A percentile compares a stretch with the other conserved stretches of the same genome.
Evolutionary conservation across 1,140 invertebrate genomes (phyloP).

Genomic region (Bombus soroeensis): DNA sequence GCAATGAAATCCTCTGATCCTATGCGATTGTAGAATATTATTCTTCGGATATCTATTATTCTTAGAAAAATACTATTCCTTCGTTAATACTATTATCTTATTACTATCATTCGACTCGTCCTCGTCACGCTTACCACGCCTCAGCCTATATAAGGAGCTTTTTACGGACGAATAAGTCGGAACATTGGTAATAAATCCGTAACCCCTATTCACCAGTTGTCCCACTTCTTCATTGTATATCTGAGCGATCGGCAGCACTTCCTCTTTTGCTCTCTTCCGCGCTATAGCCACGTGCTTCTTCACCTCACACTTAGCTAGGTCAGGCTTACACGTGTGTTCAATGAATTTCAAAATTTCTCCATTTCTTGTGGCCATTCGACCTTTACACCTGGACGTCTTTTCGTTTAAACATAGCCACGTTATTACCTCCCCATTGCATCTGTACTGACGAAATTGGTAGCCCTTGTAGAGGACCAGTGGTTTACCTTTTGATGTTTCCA

Average conservation of each 20-base stretch:
- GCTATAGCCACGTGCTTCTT: neutral
- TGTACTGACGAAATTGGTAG: neutral
- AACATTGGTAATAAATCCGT: neutral
- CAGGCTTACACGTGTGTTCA: neutral
- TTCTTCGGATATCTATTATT: too few species aligned
- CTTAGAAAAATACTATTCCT: neutral
- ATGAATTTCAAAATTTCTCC: neutral
- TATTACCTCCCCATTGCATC: neutral
- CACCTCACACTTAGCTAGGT: neutral
- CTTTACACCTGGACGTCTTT: neutral
- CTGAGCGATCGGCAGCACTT: neutral
- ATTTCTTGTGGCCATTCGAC: neutral
- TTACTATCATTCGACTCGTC: neutral
- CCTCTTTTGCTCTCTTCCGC: neutral
- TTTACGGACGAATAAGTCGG: slow-evolving; percentile 1
- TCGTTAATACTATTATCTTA: neutral
- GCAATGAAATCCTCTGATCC: too few species aligned
- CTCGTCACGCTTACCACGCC: neutral
- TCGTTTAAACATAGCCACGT: neutral
- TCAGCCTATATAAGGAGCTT: neutral
- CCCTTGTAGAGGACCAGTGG: neutral
- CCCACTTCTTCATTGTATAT: slow-evolving; percentile 11
- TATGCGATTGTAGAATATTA: too few species aligned
- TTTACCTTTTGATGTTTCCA: slow-evolving; percentile 9
- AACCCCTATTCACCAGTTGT: neutral